Evolutionary conservation across 2,797 vertebrate species (phyloP), one percentile per base, ranked within the genome.

Genomic region (Phylloscopus collybita): DNA sequence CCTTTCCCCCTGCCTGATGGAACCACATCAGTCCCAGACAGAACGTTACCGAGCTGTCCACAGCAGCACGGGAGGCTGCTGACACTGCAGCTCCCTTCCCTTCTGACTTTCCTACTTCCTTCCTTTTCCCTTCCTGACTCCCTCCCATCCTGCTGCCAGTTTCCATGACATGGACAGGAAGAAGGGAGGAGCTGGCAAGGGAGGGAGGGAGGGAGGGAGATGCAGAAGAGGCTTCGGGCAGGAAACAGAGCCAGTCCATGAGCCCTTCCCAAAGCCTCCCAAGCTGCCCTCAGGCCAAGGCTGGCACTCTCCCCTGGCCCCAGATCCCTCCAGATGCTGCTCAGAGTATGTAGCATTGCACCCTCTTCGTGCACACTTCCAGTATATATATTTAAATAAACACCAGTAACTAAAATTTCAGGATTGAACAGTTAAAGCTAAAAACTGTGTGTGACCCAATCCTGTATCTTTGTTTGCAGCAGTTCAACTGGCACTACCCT

Each of bases 221-320:
- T 16, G 23, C 17, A 67, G 27, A 47, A 66, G 50, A 50, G n/a
- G 18, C 29, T 38, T 6, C 13, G 7, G 44, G 7, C 17, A 53
- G 47, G 49, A 44, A 56, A 22, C 12, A 11, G 0, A 2, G 47
- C 59, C 51, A 49, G 29, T 2, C 27, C 57, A 5, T 1, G 38
- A 57, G 57, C 26, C 51, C 36, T 51, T 87, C 26, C 15, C 36
- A 71, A 29, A 30, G 60, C 9, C 36, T 70, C 16, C 32, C 7
- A 21, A 1, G 3, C 29, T 38, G 50, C 38, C 27, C 42, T 36
- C n/a, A 29, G 45, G 44, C 27, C 40, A 30, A 62, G n/a, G 38
- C 49, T 14, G 38, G 29, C n/a, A n/a, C 44, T 42, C 19, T 6
- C 25, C 7, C n/a, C 6, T 17, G 8, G 4, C 22, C 10, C 34